Evolutionary conservation across 2,888 invertebrate genomes (phyloP), one percentile per base, ranked within the genome.

Genomic region (Napeogenes sylphis): DNA sequence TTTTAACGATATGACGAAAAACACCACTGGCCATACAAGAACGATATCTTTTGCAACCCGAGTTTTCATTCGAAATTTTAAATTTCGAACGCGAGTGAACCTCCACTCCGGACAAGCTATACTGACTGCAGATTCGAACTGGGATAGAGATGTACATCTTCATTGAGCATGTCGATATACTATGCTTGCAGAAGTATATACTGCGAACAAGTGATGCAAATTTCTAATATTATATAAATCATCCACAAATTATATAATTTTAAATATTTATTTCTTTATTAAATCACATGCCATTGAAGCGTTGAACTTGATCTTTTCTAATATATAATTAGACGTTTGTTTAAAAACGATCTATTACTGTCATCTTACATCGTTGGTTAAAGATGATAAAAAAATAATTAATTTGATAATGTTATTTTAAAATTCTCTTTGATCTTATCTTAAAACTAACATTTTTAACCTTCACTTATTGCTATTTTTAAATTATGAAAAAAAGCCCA

Each of bases 81-180:
- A 75, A 73, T 68, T 70, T 70, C 67, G 71, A 73, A 71, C 81
- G 78, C 83, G 74, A 72, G 75, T 84, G 77, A 72, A 77, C 81
- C 75, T 79, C 73, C 80, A 77, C 84, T 76, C 70, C 81, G 79
- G 72, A 71, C 75, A 81, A 78, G 70, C 77, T 81, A 74, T 75
- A 79, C 81, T 75, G 79, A 88, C 85, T 86, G 82, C 75, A 80
- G 78, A 75, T 78, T 74, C 75, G 77, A 71, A 69, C 70, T 70
- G 67, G 67, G 64, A 61, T 83, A 85, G 84, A 70, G 86, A 76
- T 75, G 87, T 63, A 70, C 71, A 73, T 57, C 60, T 67, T 61
- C 62, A 59, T 51, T 51, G 51, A 51, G 21, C 5, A 61, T 61
- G 58, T 66, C 56, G 62, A 59, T 67, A 63, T 58, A 46, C 59